Evolutionary conservation across 2,797 vertebrate genomes (phyloP), one percentile per base, ranked within the genome.

Genomic region (Gila robusta): DNA sequence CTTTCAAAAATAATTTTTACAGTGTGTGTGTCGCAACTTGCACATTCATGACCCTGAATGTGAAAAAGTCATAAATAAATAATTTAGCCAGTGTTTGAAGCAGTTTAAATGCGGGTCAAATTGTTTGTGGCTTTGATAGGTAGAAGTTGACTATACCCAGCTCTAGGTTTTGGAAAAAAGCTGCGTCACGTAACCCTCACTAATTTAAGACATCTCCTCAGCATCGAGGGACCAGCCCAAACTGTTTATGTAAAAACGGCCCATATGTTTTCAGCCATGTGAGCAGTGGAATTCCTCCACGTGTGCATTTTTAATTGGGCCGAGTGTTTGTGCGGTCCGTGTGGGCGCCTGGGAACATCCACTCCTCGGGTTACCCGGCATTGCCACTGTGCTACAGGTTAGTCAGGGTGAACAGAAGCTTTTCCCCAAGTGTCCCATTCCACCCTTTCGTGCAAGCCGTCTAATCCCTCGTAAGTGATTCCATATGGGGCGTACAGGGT

Each of bases 381-480:
- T 90, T 87, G 9, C 84, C 23, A 90, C 91, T 87, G 91, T 91
- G 94, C 37, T 79, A 92, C 88, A 91, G 71, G 49, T 81, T 59
- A 81, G 5, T 71, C 12, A 23, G 73, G 73, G 67, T 78, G 59
- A 79, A 72, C 83, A 79, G 69, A 86, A 64, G 52, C 56, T 71
- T 90, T 92, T 90, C 89, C 69, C 86, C 93, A 94, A 93, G 94
- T 94, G 94, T 94, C 93, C 91, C 88, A 87, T 91, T 93, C 90
- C 93, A 91, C 35, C 47, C 76, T 92, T 94, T 82, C 88, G 86
- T 94, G 92, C 91, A 94, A 93, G 89, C 91, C 86, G 88, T 91
- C 91, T 94, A 93, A 96, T 94, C 92, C 94, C 79, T 89, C 28
- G 49, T 91, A 94, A 96, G 93, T 93, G 92, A 91, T 93, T 94